These are phyloP conservation scores for Betta splendens DNA, from an alignment of 2,797 vertebrate species.

Conservation along the genomic window DNA sequence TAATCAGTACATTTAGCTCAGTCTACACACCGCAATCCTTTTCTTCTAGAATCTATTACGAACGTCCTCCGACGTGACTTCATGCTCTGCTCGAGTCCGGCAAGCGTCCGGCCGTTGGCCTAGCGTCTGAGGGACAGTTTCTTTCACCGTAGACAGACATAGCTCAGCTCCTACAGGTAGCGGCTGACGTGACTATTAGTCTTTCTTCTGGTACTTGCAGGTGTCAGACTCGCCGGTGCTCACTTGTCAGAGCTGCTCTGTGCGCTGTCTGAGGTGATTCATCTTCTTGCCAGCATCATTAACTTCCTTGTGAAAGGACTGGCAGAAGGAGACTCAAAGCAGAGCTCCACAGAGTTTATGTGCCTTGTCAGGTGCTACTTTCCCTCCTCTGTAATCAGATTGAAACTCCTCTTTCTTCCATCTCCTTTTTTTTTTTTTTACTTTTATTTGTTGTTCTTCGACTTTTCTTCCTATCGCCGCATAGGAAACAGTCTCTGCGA, in stretches of 20 bases:
- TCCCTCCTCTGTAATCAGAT: slow-evolving; percentile 84
- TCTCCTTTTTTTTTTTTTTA: slow-evolving; percentile 40
- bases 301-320: slow-evolving; percentile 91
- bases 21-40: slow-evolving; percentile 12
- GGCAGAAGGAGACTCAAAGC: slow-evolving; percentile 87
- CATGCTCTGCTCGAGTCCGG: slow-evolving; percentile 58
- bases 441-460: slow-evolving; percentile 46
- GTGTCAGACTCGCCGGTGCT: slow-evolving; percentile 86
- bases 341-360: slow-evolving; percentile 79
- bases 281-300: slow-evolving; percentile 95
- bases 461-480: slow-evolving; percentile 8
- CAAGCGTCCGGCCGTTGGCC: slow-evolving; percentile 60
- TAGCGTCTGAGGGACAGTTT: slow-evolving; percentile 68
- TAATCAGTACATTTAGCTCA: too few relatives aligned
- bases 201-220: slow-evolving; percentile 86
- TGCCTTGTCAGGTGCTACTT: slow-evolving; percentile 85
- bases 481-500: slow-evolving; percentile 10
- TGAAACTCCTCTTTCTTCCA: slow-evolving; percentile 63
- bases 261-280: slow-evolving; percentile 94
- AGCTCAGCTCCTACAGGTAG: slow-evolving; percentile 83
- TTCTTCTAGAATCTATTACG: slow-evolving; percentile 35
- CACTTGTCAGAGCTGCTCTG: slow-evolving; percentile 89
- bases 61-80: slow-evolving; percentile 38
- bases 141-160: slow-evolving; percentile 75
- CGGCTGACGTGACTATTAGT: slow-evolving; percentile 80